Conservation (phyloP, 2,113 vertebrate species). For the Agapornis roseicollis region DNA sequence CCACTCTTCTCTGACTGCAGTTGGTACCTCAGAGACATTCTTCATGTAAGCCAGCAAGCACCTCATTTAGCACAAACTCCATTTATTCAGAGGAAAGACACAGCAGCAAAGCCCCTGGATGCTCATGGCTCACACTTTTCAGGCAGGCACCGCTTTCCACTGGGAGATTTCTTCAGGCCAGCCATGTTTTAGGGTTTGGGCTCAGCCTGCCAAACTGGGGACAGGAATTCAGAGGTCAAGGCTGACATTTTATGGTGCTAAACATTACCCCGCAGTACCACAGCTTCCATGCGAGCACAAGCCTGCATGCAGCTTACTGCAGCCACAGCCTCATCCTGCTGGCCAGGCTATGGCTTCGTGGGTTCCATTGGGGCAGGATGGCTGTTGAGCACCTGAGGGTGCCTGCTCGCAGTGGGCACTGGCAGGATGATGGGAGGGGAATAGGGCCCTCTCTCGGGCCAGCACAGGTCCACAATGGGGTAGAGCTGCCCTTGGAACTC, state of each 20-base stretch:
- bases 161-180: not conserved
- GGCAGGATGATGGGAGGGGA: slow-evolving; percentile 75
- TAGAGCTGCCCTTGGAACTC: slow-evolving; percentile 88
- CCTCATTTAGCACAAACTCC: not conserved
- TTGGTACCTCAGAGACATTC: not conserved
- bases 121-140: accelerated
- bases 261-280: too few species aligned
- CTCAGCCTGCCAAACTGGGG: not conserved
- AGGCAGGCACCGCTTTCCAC: not conserved
- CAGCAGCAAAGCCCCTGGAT: not conserved
- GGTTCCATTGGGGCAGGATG: not conserved
- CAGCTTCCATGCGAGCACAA: not conserved
- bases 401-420: accelerated
- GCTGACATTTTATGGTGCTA: not conserved
- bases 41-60: not conserved
- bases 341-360: not conserved
- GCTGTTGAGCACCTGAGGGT: not conserved
- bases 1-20: accelerated
- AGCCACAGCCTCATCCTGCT: not conserved
- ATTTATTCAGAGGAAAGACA: not conserved
- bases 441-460: slow-evolving; percentile 79
- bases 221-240: not conserved
- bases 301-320: not conserved
- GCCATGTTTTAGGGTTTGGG: not conserved
- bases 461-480: slow-evolving; percentile 84